phyloP scores from a whole-genome alignment of 2,888 invertebrate species.

The Ennomos erosarius region DNA sequence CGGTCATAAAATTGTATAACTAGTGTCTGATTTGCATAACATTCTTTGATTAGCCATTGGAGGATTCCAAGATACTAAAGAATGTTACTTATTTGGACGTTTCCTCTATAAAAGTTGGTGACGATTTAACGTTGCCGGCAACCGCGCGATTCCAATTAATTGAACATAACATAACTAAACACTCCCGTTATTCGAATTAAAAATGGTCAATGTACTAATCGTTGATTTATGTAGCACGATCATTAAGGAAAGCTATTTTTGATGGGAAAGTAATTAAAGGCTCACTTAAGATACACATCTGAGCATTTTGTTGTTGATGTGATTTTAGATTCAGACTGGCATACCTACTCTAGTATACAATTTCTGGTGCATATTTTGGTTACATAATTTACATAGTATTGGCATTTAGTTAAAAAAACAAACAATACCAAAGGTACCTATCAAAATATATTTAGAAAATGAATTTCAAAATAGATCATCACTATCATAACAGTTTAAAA shows the following conservation, averaged over 20 bases:
- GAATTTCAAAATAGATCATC: too few species aligned
- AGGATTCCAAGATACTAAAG: constrained; percentile 61
- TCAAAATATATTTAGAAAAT: too few species aligned
- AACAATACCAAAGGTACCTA: too few species aligned
- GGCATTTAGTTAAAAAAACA: too few species aligned
- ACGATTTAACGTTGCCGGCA: constrained; percentile 60
- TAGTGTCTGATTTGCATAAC: constrained; percentile 75
- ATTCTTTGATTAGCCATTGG: constrained; percentile 65
- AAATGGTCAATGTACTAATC: constrained; percentile 56
- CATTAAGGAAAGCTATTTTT: constrained; percentile 56
- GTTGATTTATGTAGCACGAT: constrained; percentile 61
- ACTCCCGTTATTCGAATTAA: constrained; percentile 69
- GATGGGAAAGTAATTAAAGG: constrained; percentile 60
- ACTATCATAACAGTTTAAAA: too few species aligned
- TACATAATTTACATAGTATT: too few species aligned
- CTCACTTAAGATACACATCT: constrained; percentile 41
- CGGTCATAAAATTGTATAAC: constrained; percentile 70
- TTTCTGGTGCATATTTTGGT: too few species aligned
- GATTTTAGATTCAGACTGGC: too few species aligned
- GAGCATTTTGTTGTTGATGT: constrained; percentile 6
- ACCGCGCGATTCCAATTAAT: constrained; percentile 62
- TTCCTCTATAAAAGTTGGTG: constrained; percentile 64
- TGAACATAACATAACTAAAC: constrained; percentile 59
- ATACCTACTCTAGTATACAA: too few species aligned
- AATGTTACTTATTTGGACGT: constrained; percentile 70